These are phyloP conservation scores for Coregonus ussuriensis DNA, from an alignment of 2,797 vertebrate genomes.

Conservation along the genomic window DNA sequence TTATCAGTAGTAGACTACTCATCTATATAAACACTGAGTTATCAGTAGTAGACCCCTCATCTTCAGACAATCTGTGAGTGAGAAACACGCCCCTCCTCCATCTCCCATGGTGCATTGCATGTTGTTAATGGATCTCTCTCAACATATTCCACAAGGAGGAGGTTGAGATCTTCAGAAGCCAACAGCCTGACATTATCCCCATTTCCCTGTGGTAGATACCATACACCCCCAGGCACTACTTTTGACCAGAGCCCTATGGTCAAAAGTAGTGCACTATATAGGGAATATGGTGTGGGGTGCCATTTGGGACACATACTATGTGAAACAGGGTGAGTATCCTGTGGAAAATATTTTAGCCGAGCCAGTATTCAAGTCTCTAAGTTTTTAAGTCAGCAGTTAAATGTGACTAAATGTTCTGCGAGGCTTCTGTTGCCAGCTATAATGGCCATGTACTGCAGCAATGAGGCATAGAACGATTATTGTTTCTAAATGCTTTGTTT, in stretches of 20 bases:
- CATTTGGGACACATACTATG: slow-evolving; percentile 7
- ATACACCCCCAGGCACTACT: slow-evolving; percentile 14
- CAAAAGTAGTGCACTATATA: background rate
- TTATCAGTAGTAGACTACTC: no score
- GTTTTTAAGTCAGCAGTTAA: slow-evolving; percentile 39
- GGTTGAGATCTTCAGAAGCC: slow-evolving; percentile 17
- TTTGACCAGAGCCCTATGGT: background rate
- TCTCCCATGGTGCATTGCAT: background rate
- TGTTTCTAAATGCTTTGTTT: slow-evolving; percentile 57
- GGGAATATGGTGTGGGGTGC: background rate
- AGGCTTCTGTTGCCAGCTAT: slow-evolving; percentile 48
- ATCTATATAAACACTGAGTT: no score
- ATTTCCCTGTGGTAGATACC: slow-evolving; percentile 41
- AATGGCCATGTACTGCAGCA: slow-evolving; percentile 38
- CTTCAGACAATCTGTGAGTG: background rate
- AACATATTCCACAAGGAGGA: slow-evolving; percentile 12
- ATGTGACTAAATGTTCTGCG: slow-evolving; percentile 42
- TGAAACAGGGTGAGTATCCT: slow-evolving; percentile 29
- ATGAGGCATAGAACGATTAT: slow-evolving; percentile 43
- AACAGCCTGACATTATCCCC: slow-evolving; percentile 34
- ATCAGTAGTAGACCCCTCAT: no score
- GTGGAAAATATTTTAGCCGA: slow-evolving; percentile 57
- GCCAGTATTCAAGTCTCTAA: slow-evolving; percentile 45
- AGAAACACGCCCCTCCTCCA: background rate
- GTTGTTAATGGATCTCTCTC: slow-evolving; percentile 17